Conservation (phyloP, 2,113 vertebrate species). For the Pionites leucogaster region DNA sequence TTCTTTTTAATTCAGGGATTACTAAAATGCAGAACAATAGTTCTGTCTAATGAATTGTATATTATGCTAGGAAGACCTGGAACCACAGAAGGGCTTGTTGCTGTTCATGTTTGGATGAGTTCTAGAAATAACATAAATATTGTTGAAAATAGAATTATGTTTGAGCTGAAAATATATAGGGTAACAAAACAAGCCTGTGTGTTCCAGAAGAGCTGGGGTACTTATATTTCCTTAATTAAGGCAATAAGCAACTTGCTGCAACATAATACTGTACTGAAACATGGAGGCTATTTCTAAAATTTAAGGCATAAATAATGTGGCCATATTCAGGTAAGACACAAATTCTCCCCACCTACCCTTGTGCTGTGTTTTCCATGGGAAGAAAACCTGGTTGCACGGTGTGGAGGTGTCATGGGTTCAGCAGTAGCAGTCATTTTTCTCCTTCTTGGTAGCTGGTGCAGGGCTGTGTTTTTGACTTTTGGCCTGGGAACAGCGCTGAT, state of each 20-base stretch:
- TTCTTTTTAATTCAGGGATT: background rate
- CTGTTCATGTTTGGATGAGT: background rate
- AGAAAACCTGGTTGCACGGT: background rate
- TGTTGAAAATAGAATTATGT: background rate
- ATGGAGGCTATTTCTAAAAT: background rate
- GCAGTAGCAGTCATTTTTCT: no score
- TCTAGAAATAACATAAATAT: background rate
- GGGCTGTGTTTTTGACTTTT: no score
- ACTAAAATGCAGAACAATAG: background rate
- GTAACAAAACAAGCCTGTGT: background rate
- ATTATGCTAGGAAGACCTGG: background rate
- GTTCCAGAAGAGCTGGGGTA: background rate
- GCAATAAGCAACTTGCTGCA: background rate
- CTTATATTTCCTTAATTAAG: background rate
- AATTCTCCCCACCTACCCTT: background rate
- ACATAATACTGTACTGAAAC: background rate
- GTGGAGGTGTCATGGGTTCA: background rate
- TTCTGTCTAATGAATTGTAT: background rate
- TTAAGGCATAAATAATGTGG: background rate
- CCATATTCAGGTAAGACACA: background rate
- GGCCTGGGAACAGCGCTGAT: no score
- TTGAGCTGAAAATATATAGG: background rate
- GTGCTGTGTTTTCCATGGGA: background rate
- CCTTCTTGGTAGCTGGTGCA: no score
- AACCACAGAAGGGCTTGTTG: background rate